Base-by-base conservation (phyloP, 2,888 invertebrate genomes). In the Rotaria macrura region DNA sequence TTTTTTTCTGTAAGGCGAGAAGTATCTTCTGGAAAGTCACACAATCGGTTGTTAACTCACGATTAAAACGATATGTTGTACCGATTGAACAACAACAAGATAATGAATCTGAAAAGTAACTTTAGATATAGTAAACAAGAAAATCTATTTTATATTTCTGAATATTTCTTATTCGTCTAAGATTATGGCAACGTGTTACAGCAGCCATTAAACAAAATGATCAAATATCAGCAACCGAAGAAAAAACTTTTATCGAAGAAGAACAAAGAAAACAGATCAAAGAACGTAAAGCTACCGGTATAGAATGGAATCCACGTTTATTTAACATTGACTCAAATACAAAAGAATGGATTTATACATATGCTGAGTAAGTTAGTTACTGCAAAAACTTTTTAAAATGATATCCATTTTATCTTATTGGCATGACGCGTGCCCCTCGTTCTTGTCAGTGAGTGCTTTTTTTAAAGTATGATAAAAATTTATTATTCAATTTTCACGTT, bases 221-320 rank as follows among this genome's bases (percentile, higher is more conserved):
- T 91, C 95, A 95, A 92, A 93, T 94, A 49, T 94, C 94, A 2
- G 97, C 97, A 0, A 97, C 97, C 0, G 94, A 95, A 87, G 95
- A 96, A 89, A 97, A 97, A 92, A 96, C 95, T 0, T 92, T 94
- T 74, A 92, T 97, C 84, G 97, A 97, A 89, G 96, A 96, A 90
- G 94, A 93, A 0, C 96, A 96, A 90, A 92, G 96, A 12, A 92
- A 92, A 29, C 92, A 93, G 0, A 94, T 94, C 0, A 94, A 93
- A 88, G 93, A 94, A 87, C 92, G 95, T 7, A 93, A 93, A 88
- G 91, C 92, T 1, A 93, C 92, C 87, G 92, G 93, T 85, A 91
- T 93, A 6, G 93, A 93, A 12, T 95, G 96, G 95, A 88, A 92
- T 84, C 94, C 96, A 0, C 91, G 93, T 65, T 93, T 94, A 89